A percentile compares a stretch with the other conserved stretches of the same genome.
phyloP scores from a whole-genome alignment of 35 echinoderm and acorn worm species.

The Amphiura filiformis region DNA sequence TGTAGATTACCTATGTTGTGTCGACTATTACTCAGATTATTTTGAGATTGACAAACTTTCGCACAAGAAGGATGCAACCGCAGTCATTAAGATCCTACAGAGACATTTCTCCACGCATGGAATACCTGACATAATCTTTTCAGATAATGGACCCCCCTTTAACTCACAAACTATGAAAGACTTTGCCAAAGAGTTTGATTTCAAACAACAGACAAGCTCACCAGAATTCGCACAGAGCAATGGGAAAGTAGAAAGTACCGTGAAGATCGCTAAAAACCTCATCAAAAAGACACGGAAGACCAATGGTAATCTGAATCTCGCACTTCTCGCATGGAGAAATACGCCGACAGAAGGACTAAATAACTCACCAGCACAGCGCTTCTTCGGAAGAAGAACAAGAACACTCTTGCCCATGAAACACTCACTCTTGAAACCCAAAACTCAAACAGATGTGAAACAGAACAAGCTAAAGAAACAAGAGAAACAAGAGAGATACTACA shows the following conservation, averaged over 20 bases:
- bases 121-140: constrained; percentile 1
- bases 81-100: constrained; percentile 50
- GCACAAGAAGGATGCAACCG: constrained; percentile 32
- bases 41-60: constrained; percentile 23
- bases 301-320: constrained; percentile 34
- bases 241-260: too few species aligned
- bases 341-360: constrained; percentile 37
- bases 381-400: not conserved
- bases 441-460: not conserved
- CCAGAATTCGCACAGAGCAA: too few species aligned
- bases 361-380: constrained; percentile 15
- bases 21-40: constrained; percentile 42
- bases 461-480: not conserved
- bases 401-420: constrained; percentile 8
- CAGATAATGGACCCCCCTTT: constrained; percentile 20
- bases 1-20: not conserved
- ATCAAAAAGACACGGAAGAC: too few species aligned
- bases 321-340: constrained; percentile 28
- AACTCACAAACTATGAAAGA: constrained; percentile 12
- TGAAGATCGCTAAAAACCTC: too few species aligned
- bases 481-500: not conserved
- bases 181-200: constrained; percentile 23
- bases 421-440: not conserved
- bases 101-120: constrained; percentile 42
- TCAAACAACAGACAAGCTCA: constrained; percentile 5